Percentiles rank a stretch among this genome's conserved stretches.
Evolutionary conservation across 1,140 invertebrate genomes (phyloP).

Genomic region (Luehdorfia chinensis): DNA sequence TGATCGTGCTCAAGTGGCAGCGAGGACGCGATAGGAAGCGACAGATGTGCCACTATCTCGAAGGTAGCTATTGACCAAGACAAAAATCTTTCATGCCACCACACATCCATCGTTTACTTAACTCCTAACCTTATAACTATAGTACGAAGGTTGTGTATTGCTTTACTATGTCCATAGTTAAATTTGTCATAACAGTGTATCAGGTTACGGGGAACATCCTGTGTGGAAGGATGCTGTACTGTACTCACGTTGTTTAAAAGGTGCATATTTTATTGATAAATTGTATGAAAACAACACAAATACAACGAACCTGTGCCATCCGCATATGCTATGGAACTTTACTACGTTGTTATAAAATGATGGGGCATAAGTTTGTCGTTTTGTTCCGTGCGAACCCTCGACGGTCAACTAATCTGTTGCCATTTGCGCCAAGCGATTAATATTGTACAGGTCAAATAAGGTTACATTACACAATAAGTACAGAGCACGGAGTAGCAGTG

Average conservation of each 20-base stretch:
- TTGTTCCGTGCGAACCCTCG: too few species aligned
- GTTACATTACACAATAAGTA: too few species aligned
- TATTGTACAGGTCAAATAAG: too few species aligned
- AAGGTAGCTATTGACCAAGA: constrained; percentile 25
- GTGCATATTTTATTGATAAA: background rate
- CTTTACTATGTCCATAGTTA: background rate
- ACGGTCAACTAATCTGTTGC: too few species aligned
- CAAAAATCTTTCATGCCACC: constrained; percentile 13
- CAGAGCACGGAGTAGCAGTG: too few species aligned
- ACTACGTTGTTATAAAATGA: too few species aligned
- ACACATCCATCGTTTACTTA: background rate
- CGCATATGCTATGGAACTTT: too few species aligned
- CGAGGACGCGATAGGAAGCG: constrained; percentile 21
- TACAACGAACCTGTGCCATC: too few species aligned
- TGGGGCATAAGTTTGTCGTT: too few species aligned
- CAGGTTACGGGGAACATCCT: constrained; percentile 34
- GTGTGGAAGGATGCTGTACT: constrained; percentile 23
- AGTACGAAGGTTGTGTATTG: background rate
- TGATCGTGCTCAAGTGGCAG: constrained; percentile 35
- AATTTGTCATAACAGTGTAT: constrained; percentile 24
- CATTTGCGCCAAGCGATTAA: too few species aligned
- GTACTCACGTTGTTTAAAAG: background rate
- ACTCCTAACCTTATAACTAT: constrained; percentile 2
- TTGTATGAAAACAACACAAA: background rate
- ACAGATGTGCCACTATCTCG: constrained; percentile 34